Conservation (phyloP, 2,888 invertebrate species). For the Anagyrus pseudococci region DNA sequence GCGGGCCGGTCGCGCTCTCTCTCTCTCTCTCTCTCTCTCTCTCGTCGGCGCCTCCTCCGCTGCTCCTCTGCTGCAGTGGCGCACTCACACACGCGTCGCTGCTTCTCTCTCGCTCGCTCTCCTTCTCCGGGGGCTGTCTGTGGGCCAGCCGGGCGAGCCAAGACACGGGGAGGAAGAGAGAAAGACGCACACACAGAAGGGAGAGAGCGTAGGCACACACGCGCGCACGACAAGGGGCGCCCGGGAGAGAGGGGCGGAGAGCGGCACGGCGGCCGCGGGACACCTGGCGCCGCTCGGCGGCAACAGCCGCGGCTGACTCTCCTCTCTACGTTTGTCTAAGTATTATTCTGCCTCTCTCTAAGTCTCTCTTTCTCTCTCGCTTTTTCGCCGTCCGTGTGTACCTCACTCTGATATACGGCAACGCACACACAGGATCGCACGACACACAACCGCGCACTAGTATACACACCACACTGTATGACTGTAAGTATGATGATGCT, state of each 20-base stretch:
- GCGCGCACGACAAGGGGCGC: no score
- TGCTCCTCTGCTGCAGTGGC: constrained; percentile 7
- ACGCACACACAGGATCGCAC: no score
- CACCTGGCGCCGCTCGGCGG: constrained; percentile 37
- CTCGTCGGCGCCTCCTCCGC: constrained; percentile 42
- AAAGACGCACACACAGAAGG: not conserved
- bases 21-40: no score
- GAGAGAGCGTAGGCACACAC: constrained; percentile 12
- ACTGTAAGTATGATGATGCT: no score
- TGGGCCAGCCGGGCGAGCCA: no score
- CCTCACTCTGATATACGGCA: no score
- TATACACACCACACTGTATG: no score
- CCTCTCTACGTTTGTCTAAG: not conserved
- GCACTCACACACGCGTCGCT: no score
- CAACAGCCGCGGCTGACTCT: constrained; percentile 7
- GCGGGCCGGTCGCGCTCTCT: no score
- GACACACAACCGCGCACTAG: no score
- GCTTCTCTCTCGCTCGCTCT: not conserved
- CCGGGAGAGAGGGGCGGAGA: no score
- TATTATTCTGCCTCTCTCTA: not conserved
- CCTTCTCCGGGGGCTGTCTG: not conserved
- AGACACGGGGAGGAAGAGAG: not conserved
- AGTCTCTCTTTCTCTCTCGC: not conserved
- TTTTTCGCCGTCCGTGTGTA: not conserved
- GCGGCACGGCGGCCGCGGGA: constrained; percentile 5